Conservation (phyloP, 2,888 invertebrate species). For the Pyrrhosoma nymphula region DNA sequence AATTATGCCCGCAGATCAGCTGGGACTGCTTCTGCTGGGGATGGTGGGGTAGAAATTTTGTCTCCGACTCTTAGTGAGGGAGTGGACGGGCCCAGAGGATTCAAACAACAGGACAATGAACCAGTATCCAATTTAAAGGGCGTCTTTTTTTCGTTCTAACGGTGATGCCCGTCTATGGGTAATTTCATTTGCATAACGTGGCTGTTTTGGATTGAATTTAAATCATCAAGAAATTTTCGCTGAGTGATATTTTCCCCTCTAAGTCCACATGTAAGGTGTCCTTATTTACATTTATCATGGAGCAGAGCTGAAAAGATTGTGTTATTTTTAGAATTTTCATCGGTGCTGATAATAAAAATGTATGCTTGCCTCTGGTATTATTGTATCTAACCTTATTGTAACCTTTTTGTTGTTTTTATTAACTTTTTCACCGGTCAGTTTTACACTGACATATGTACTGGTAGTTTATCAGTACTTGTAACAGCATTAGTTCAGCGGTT, state of each 20-base stretch:
- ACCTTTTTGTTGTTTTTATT: too few relatives aligned
- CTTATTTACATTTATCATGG: neutral
- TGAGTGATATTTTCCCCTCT: neutral
- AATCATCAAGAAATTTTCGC: neutral
- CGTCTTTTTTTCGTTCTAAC: neutral
- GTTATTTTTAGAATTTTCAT: neutral
- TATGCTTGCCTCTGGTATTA: too few relatives aligned
- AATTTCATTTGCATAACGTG: neutral
- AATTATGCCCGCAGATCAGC: slow-evolving; percentile 33
- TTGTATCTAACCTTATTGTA: too few relatives aligned
- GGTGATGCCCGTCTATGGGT: neutral
- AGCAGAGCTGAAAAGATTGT: neutral
- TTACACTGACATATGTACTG: too few relatives aligned
- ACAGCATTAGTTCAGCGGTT: too few relatives aligned
- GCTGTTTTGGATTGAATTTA: neutral
- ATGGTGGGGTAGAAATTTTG: neutral
- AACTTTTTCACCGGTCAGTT: too few relatives aligned
- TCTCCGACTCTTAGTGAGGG: neutral
- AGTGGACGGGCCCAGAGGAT: neutral
- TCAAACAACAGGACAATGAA: neutral
- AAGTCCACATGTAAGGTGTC: neutral
- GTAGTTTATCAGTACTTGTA: too few relatives aligned
- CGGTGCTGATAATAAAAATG: neutral
- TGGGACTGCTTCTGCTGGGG: neutral
- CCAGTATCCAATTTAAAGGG: neutral